Evolutionary conservation across 2,888 invertebrate species (phyloP), one percentile per base, ranked within the genome.

Genomic region (Drosophila infuscata): DNA sequence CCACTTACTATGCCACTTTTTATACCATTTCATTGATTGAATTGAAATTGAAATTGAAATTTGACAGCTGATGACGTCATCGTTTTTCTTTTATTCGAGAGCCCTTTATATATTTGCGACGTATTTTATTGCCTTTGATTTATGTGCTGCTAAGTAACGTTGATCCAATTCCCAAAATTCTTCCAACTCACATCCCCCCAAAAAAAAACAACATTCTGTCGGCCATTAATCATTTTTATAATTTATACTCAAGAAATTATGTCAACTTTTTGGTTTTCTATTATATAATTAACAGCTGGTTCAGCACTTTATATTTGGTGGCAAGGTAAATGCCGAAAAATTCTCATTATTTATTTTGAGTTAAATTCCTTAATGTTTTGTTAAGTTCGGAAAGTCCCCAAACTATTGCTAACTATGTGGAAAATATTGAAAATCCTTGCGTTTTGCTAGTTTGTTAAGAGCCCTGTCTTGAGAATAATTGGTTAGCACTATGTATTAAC

Each of bases 301-400:
- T 85, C 92, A 74, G 80, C 81, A 68, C 83, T 91, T 74, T 82
- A 81, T 66, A 78, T 91, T 76, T 91, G 91, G 91, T 91, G 92
- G 90, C 87, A 80, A 90, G 91, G 91, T 91, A 91, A 91, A 78
- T 51, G 73, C 78, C 79, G 41, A 35, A 17, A 68, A 51, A n/a
- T 73, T 57, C 25, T 57, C 35, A 58, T 12, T 41, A 8, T 38
- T 53, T 72, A 63, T 57, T 20, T 54, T 54, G 54, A 49, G 56
- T 59, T 53, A 17, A 29, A 11, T 56, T 35, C 43, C 43, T 57
- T 35, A 15, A 20, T 32, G 38, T 48, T 52, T 65, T 59, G 25
- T 57, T 43, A 35, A 57, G 60, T 66, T 54, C 49, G 11, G 11
- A n/a, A 30, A 48, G 29, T 20, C 49, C 71, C 59, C 53, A 46